Percentiles rank a stretch among this genome's conserved stretches.
These are phyloP conservation scores for Siniperca scherzeri DNA, from an alignment of 2,797 vertebrate species.

Conservation along the genomic window DNA sequence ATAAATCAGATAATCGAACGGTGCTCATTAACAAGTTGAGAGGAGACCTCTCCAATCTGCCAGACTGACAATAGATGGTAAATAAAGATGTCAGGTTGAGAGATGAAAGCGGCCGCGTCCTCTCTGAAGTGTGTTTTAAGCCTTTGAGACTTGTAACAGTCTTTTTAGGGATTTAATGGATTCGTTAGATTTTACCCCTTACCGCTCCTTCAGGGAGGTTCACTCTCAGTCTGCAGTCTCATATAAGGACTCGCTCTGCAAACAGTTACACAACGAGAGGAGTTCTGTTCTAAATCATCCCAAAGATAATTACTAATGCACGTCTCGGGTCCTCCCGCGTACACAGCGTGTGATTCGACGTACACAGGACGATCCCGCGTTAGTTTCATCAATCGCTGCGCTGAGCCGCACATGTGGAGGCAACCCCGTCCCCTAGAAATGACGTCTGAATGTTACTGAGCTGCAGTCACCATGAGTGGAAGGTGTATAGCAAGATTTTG, in stretches of 20 bases:
- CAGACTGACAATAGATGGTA: slow-evolving; percentile 47
- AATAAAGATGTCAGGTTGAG: slow-evolving; percentile 65
- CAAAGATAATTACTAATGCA: slow-evolving; percentile 24
- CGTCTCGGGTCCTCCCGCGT: neutral
- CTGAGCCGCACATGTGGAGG: too few species aligned
- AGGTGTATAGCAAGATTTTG: too few species aligned
- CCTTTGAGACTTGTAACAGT: slow-evolving; percentile 47
- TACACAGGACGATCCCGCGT: neutral
- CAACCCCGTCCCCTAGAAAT: too few species aligned
- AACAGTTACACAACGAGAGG: slow-evolving; percentile 35
- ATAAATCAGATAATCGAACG: slow-evolving; percentile 31
- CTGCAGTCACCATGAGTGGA: too few species aligned
- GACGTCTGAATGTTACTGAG: too few species aligned
- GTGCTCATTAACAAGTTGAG: slow-evolving; percentile 63
- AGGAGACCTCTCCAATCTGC: slow-evolving; percentile 56
- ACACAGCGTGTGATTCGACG: neutral
- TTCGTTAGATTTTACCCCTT: slow-evolving; percentile 58
- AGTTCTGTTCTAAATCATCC: neutral
- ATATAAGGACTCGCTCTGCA: slow-evolving; percentile 37
- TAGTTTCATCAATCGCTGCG: neutral
- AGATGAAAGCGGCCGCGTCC: slow-evolving; percentile 68
- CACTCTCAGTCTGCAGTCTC: slow-evolving; percentile 33
- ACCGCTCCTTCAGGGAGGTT: slow-evolving; percentile 54
- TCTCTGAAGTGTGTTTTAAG: slow-evolving; percentile 66
- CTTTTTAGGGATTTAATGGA: slow-evolving; percentile 69